These are phyloP conservation scores for Sebastes diploproa DNA, from an alignment of 2,797 vertebrate genomes.

Conservation along the genomic window DNA sequence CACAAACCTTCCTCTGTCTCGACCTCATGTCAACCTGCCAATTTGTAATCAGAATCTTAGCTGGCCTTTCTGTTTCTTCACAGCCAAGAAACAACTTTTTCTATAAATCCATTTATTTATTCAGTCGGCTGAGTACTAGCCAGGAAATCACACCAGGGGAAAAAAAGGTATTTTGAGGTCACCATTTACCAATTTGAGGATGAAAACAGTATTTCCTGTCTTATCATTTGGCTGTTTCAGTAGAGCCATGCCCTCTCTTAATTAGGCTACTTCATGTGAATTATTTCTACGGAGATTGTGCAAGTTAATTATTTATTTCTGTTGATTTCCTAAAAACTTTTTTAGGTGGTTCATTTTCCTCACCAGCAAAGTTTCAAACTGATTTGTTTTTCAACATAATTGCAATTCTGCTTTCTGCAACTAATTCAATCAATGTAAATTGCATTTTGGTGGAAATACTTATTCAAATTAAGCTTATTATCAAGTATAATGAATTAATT, in stretches of 20 bases:
- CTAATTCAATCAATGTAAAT: conserved; percentile 5
- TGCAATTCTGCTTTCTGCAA: neutral
- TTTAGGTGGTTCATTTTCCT: conserved; percentile 1
- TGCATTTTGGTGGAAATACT: neutral
- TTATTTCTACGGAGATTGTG: neutral
- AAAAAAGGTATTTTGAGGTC: neutral
- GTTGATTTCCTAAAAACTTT: neutral
- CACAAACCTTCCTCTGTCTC: conserved; percentile 9
- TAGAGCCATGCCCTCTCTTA: neutral
- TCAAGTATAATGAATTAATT: neutral
- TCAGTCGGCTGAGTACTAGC: neutral
- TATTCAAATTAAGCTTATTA: neutral
- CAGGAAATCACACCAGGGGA: neutral
- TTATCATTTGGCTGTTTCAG: neutral
- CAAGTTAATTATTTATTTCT: neutral
- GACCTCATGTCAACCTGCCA: conserved; percentile 13
- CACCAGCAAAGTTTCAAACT: conserved; percentile 12
- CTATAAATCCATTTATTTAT: neutral
- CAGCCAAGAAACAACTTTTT: conserved; percentile 1
- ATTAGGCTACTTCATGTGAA: neutral
- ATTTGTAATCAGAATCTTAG: conserved; percentile 17
- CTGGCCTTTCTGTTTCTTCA: neutral
- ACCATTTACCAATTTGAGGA: neutral
- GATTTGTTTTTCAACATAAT: conserved; percentile 3
- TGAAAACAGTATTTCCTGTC: neutral